phyloP scores from a whole-genome alignment of 2,113 vertebrate genomes.

The Dipodomys spectabilis region DNA sequence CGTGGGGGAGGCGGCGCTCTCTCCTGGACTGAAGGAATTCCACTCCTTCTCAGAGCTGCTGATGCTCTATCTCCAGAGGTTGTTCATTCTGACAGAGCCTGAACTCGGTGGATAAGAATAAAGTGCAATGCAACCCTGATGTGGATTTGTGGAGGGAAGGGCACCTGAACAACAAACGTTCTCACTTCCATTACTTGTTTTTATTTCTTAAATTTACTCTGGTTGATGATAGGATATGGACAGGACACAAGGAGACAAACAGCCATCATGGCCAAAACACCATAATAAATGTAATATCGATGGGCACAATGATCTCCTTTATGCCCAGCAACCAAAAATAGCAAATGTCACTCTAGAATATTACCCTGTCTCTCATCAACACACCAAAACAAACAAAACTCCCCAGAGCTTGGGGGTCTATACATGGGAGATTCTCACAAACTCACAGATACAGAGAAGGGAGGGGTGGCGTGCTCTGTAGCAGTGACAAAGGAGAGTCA shows the following conservation, averaged over 20 bases:
- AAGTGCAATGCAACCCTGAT: not conserved
- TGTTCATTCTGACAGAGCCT: not conserved
- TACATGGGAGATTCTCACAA: not conserved
- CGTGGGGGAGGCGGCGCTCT: rapidly evolving
- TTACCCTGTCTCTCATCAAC: rapidly evolving
- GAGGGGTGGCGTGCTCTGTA: not conserved
- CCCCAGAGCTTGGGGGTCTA: not conserved
- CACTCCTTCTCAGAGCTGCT: not conserved
- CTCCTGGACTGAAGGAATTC: not conserved
- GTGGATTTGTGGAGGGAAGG: not conserved
- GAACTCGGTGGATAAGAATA: not conserved
- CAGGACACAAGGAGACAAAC: not conserved
- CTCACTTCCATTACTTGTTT: not conserved
- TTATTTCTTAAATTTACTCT: not conserved
- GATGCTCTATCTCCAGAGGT: not conserved
- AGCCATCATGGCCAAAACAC: not conserved
- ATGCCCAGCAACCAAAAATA: not conserved
- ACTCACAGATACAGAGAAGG: not conserved
- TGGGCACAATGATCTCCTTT: not conserved
- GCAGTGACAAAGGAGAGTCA: not conserved
- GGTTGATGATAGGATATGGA: no score
- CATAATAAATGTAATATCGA: not conserved
- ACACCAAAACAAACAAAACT: not conserved
- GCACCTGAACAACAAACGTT: not conserved
- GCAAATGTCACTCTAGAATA: not conserved